Evolutionary conservation across 2,888 invertebrate genomes (phyloP).

Genomic region (Nemoura dubitans): DNA sequence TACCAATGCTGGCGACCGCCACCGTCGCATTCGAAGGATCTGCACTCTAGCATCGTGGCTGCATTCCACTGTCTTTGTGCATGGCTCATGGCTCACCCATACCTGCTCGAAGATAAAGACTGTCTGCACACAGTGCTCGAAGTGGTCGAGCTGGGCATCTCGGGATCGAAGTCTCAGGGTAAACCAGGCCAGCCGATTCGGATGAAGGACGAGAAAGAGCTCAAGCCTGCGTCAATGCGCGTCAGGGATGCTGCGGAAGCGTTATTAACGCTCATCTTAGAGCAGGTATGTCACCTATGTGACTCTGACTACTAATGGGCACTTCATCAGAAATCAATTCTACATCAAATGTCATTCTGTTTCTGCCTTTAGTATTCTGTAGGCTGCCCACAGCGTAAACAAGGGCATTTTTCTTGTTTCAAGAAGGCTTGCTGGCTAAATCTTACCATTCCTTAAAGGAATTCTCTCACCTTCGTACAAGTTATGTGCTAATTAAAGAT

Average conservation of each 20-base stretch:
- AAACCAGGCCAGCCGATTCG: conserved; percentile 90
- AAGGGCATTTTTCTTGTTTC: too few relatives aligned
- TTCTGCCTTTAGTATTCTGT: too few relatives aligned
- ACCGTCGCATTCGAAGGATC: conserved; percentile 90
- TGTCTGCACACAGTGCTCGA: conserved; percentile 93
- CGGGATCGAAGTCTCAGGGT: conserved; percentile 83
- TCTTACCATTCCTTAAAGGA: too few relatives aligned
- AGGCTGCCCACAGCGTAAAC: too few relatives aligned
- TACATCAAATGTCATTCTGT: too few relatives aligned
- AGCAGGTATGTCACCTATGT: conserved; percentile 70
- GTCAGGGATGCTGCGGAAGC: conserved; percentile 98
- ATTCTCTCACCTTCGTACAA: too few relatives aligned
- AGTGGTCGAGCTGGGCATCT: conserved; percentile 96
- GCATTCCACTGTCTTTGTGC: conserved; percentile 90
- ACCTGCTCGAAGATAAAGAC: conserved; percentile 88
- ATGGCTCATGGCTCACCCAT: conserved; percentile 92
- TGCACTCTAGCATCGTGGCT: conserved; percentile 93
- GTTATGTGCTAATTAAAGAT: too few relatives aligned
- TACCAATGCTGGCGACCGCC: conserved; percentile 95
- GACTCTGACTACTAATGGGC: too few relatives aligned
- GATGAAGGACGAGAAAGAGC: conserved; percentile 94
- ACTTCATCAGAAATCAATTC: too few relatives aligned
- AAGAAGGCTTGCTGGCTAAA: too few relatives aligned
- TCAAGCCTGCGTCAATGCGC: conserved; percentile 96
- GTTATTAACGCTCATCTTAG: conserved; percentile 87